Evolutionary conservation across 2,888 invertebrate genomes (phyloP).

Genomic region (Cryptocephalus moraei): DNA sequence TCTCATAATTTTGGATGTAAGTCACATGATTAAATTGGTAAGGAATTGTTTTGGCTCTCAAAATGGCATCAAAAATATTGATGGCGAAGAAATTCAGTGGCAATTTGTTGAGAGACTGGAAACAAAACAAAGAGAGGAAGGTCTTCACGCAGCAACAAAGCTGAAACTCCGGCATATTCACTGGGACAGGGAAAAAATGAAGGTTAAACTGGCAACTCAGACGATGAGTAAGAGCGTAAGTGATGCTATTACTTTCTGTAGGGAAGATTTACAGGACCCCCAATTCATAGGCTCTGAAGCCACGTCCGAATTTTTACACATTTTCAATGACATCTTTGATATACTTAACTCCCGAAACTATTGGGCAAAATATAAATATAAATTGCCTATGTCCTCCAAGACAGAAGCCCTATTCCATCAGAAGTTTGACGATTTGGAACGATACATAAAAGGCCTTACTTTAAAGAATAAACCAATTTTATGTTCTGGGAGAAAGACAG

Average conservation of each 20-base stretch:
- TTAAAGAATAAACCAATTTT: slow-evolving; percentile 2
- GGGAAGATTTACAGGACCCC: slow-evolving; percentile 2
- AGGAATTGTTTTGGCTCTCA: slow-evolving; percentile 3
- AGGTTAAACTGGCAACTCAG: too few species aligned
- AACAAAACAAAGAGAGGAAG: slow-evolving; percentile 10
- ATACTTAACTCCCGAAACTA: slow-evolving; percentile 3
- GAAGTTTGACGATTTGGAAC: neutral
- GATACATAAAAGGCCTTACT: slow-evolving; percentile 3
- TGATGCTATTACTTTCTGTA: too few species aligned
- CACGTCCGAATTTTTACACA: slow-evolving; percentile 1
- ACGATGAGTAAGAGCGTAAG: slow-evolving; percentile 10
- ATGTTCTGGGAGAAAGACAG: slow-evolving; percentile 5
- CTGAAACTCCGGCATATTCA: slow-evolving; percentile 11
- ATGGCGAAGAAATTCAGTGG: slow-evolving; percentile 4
- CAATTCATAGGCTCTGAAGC: slow-evolving; percentile 1
- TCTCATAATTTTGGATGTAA: too few species aligned
- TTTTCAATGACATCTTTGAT: slow-evolving; percentile 6
- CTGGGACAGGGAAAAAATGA: slow-evolving; percentile 14
- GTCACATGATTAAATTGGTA: too few species aligned
- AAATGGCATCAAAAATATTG: neutral
- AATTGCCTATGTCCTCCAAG: slow-evolving; percentile 3
- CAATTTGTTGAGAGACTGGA: slow-evolving; percentile 7
- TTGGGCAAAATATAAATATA: slow-evolving; percentile 3
- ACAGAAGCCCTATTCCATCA: neutral
- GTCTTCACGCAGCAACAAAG: slow-evolving; percentile 15